Evolutionary conservation across 2,797 vertebrate species (phyloP).

Genomic region (Scarus forsteni): DNA sequence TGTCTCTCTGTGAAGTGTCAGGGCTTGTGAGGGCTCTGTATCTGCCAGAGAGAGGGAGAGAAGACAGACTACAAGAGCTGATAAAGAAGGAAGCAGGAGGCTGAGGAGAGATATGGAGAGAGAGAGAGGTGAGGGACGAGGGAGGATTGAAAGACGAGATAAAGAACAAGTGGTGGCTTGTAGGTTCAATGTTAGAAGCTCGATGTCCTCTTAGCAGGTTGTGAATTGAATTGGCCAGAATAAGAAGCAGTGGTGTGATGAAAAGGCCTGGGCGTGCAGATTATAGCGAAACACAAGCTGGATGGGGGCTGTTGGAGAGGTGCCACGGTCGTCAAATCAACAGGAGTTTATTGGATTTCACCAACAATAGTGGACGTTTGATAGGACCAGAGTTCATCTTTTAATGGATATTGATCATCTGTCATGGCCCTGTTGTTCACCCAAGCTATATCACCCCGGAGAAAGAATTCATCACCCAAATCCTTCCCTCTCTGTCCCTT

Average conservation of each 20-base stretch:
- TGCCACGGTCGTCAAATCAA: conserved; percentile 15
- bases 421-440: not conserved
- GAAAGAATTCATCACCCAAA: not conserved
- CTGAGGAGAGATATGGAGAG: not conserved
- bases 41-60: conserved; percentile 6
- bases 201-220: conserved; percentile 18
- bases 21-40: conserved; percentile 14
- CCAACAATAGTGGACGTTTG: conserved; percentile 20
- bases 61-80: conserved; percentile 15
- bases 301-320: not conserved
- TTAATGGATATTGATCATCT: conserved; percentile 37
- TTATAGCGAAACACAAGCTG: conserved; percentile 5
- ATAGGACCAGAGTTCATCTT: conserved; percentile 26
- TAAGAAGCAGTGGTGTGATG: not conserved
- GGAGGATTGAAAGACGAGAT: conserved; percentile 1
- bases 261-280: conserved; percentile 13
- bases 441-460: not conserved
- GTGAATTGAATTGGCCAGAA: conserved; percentile 33
- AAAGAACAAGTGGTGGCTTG: conserved; percentile 13
- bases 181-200: conserved; percentile 23
- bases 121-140: conserved; percentile 10
- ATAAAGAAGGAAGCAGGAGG: conserved; percentile 25
- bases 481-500: not conserved
- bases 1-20: conserved; percentile 6
- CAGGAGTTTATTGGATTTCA: conserved; percentile 32